Percentiles rank a stretch among this genome's conserved stretches.
phyloP scores from a whole-genome alignment of 2,888 invertebrate genomes.

The Malacosoma neustria region DNA sequence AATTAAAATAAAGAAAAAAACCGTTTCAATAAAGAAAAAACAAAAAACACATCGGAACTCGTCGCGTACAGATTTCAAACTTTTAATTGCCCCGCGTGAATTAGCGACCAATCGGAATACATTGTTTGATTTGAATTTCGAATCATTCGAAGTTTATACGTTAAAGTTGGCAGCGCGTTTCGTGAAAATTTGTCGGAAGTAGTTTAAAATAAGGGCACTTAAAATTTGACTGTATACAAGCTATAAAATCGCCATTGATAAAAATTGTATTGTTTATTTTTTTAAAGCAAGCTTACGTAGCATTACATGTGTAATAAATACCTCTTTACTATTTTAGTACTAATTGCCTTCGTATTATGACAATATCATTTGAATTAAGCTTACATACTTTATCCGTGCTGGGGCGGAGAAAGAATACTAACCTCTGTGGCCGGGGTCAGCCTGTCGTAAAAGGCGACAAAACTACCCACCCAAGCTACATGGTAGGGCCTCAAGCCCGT shows the following conservation, averaged over 20 bases:
- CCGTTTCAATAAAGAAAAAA: too few species aligned
- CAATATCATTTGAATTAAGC: too few species aligned
- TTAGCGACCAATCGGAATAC: constrained; percentile 56
- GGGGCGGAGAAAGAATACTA: too few species aligned
- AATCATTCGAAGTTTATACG: constrained; percentile 38
- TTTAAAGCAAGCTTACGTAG: too few species aligned
- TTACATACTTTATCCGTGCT: too few species aligned
- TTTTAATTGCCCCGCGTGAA: constrained; percentile 63
- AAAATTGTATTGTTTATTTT: constrained; percentile 8
- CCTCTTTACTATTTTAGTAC: too few species aligned
- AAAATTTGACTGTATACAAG: constrained; percentile 35
- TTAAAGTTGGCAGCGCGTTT: constrained; percentile 33
- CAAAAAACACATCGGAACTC: not conserved
- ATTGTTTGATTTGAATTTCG: constrained; percentile 56
- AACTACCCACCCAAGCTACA: too few species aligned
- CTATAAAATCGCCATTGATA: constrained; percentile 20
- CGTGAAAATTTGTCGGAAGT: constrained; percentile 35
- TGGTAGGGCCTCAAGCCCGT: too few species aligned
- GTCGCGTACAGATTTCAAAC: constrained; percentile 20
- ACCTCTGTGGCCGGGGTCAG: too few species aligned
- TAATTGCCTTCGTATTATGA: too few species aligned
- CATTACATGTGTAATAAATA: too few species aligned
- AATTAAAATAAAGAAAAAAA: not conserved
- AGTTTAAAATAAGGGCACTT: constrained; percentile 38
- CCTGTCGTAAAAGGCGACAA: too few species aligned